These are phyloP conservation scores for Spea multiplicata DNA, from an alignment of 2,113 vertebrate genomes.

Conservation along the genomic window DNA sequence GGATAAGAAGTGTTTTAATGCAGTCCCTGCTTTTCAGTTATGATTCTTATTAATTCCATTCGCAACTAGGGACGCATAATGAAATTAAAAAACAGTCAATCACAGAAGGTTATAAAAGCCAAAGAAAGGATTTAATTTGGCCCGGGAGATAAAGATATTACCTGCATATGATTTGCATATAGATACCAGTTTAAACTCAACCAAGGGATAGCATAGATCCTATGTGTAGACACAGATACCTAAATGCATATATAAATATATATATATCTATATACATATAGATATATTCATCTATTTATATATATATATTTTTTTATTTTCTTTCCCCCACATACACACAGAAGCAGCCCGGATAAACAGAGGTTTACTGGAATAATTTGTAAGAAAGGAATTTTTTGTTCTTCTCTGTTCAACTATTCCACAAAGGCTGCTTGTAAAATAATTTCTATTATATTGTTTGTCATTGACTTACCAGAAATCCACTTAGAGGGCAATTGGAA, in stretches of 20 bases:
- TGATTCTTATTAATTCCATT: not conserved
- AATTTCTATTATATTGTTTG: constrained; percentile 21
- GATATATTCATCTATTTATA: no score
- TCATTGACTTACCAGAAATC: constrained; percentile 36
- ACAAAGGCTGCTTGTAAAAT: constrained; percentile 3
- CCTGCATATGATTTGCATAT: constrained; percentile 9
- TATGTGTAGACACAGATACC: not conserved
- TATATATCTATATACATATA: no score
- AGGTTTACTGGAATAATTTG: not conserved
- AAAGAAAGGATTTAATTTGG: not conserved
- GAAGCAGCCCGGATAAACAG: not conserved
- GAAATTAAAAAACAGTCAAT: constrained; percentile 4
- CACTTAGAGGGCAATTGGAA: constrained; percentile 26
- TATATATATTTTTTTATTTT: no score
- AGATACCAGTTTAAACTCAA: constrained; percentile 3
- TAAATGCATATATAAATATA: not conserved
- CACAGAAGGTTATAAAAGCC: not conserved
- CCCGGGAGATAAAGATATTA: not conserved
- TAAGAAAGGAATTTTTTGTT: not conserved
- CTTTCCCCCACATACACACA: no score
- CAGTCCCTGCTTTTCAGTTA: not conserved
- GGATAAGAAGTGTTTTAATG: not conserved
- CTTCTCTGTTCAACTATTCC: constrained; percentile 7
- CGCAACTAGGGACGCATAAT: not conserved
- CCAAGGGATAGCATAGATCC: not conserved